Base-by-base conservation (phyloP, 2,888 invertebrate genomes). In the Patella caerulea region DNA sequence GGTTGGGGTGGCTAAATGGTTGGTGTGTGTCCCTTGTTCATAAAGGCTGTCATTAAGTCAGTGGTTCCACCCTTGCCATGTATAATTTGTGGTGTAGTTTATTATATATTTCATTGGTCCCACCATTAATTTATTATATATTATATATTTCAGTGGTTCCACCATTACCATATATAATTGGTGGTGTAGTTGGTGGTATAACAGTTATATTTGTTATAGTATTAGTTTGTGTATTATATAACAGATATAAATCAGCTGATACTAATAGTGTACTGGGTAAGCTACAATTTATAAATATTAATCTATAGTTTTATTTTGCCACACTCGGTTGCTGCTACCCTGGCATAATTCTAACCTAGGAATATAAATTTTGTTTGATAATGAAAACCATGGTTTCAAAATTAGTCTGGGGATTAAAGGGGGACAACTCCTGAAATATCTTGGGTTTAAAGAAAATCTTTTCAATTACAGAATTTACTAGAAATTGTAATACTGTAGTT, bases 141-240 rank as follows among this genome's bases (percentile, higher is more conserved):
- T 17, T 72, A 3, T 72, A 55, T 74, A 72, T 86, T 83, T 7
- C 85, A 90, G 90, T 86, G 78, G 84, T 85, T 14, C 81, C 89
- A n/a, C 96, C 96, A 5, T 93, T 96, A 78, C 93, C 96, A 3
- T 93, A 97, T 86, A 96, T 97, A 81, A 94, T 97, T 76, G 95
- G 96, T 85, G 96, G 96, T 78, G 95, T 96, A 75, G 95, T 96
- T 83, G 95, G 96, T 73, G 96, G 96, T n/a, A 95, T 97, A 65
- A 95, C 97, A 83, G 94, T 97, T 88, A 94, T 97, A 78, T 95
- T 96, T 65, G 95, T 96, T 83, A 94, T 97, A 45, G 85, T 86
- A 14, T 79, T 88, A 73, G 85, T 85, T 9, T 88, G 86, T 83
- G 84, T 88, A 11, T 74, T 88, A 11, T 89, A 87, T 79, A 86